A percentile compares a stretch with the other conserved stretches of the same genome.
These are phyloP conservation scores for Pheosia gnoma DNA, from an alignment of 2,888 invertebrate genomes.

Conservation along the genomic window DNA sequence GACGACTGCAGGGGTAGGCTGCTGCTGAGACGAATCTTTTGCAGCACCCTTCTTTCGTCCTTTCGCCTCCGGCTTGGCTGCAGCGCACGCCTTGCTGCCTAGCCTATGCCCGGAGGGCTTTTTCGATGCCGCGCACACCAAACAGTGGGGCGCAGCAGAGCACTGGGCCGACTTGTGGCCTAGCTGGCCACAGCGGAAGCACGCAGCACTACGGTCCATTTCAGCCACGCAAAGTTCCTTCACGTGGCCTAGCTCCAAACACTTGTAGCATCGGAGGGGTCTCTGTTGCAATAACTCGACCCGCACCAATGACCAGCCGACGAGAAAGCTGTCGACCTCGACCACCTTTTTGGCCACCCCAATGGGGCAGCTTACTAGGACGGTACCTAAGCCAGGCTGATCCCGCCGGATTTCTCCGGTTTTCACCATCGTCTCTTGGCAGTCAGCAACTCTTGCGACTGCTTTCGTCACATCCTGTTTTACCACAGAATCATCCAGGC, in stretches of 20 bases:
- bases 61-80: background rate
- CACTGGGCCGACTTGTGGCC: background rate
- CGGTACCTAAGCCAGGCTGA: background rate
- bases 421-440: background rate
- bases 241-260: background rate
- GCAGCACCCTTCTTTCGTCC: too few species aligned
- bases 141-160: background rate
- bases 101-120: background rate
- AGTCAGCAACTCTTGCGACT: background rate
- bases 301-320: background rate
- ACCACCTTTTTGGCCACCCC: background rate
- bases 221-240: background rate
- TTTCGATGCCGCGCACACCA: background rate
- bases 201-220: background rate
- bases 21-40: background rate
- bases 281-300: background rate
- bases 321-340: background rate
- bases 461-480: background rate
- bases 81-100: background rate
- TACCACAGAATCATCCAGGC: background rate
- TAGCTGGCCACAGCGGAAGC: too few species aligned
- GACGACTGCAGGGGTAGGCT: background rate
- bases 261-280: background rate
- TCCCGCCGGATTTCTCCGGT: background rate
- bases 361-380: background rate